These are phyloP conservation scores for Orestias chungarensis DNA, from an alignment of 2,797 vertebrate species.

Conservation along the genomic window DNA sequence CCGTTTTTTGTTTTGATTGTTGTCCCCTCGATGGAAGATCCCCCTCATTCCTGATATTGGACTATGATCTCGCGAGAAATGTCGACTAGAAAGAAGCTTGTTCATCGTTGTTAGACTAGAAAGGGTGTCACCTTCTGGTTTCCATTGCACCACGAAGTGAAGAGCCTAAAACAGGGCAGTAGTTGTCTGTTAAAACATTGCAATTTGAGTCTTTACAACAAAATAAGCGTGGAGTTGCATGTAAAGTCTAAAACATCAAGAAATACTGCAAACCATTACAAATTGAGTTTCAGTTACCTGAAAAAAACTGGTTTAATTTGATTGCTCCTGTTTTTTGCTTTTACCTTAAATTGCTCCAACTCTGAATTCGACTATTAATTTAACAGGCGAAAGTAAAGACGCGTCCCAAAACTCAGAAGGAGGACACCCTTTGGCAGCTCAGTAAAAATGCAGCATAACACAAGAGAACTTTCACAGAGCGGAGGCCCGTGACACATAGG, in stretches of 20 bases:
- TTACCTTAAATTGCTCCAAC: background rate
- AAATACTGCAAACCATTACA: background rate
- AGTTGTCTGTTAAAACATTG: conserved; percentile 23
- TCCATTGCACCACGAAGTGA: conserved; percentile 75
- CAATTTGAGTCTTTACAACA: conserved; percentile 1
- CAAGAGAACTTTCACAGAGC: conserved; percentile 48
- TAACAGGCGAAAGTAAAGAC: conserved; percentile 7
- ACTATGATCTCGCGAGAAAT: conserved; percentile 66
- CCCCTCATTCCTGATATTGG: conserved; percentile 57
- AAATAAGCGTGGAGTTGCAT: background rate
- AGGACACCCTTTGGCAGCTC: conserved; percentile 41
- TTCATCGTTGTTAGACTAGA: conserved; percentile 65
- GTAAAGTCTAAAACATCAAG: background rate
- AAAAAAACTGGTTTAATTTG: background rate
- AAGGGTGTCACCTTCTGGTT: conserved; percentile 73
- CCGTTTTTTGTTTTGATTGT: conserved; percentile 49
- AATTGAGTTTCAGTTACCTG: background rate
- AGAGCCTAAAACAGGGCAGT: conserved; percentile 64
- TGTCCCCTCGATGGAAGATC: conserved; percentile 56
- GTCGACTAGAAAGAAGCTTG: conserved; percentile 67
- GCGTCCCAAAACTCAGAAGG: conserved; percentile 27
- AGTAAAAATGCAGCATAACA: conserved; percentile 50
- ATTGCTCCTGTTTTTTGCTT: background rate
- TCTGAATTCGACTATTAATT: background rate
- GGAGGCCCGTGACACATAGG: conserved; percentile 68